phyloP scores from a whole-genome alignment of 2,888 invertebrate species.

The Troilus luridus region DNA sequence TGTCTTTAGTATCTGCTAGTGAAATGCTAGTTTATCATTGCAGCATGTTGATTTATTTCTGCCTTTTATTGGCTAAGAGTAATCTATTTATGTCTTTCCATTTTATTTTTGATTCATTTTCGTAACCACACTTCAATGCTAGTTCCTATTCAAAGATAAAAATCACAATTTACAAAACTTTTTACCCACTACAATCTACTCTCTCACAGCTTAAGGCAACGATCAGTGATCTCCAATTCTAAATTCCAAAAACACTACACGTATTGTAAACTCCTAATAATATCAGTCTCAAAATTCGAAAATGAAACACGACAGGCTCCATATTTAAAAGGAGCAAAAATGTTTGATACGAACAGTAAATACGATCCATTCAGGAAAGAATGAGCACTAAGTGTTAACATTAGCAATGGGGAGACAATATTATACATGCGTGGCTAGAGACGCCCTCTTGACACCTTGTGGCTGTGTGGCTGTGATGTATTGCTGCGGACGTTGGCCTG shows the following conservation, averaged over 20 bases:
- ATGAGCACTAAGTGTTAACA: conserved; percentile 61
- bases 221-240: conserved; percentile 35
- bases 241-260: conserved; percentile 56
- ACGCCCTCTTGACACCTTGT: conserved; percentile 75
- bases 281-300: conserved; percentile 59
- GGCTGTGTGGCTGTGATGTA: conserved; percentile 74
- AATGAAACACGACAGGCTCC: conserved; percentile 55
- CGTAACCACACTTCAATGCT: conserved; percentile 21
- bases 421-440: conserved; percentile 79
- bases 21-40: neutral
- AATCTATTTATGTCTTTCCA: neutral
- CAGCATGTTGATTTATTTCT: neutral
- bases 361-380: conserved; percentile 47
- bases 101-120: neutral
- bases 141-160: conserved; percentile 38
- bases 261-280: conserved; percentile 57
- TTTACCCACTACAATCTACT: conserved; percentile 22
- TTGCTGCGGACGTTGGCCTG: conserved; percentile 70
- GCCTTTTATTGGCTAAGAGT: neutral
- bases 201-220: conserved; percentile 53
- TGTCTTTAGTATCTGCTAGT: neutral
- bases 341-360: conserved; percentile 44
- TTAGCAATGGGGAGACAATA: conserved; percentile 57
- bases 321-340: conserved; percentile 18
- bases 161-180: conserved; percentile 42